Percentiles rank a stretch among this genome's conserved stretches.
phyloP scores from a whole-genome alignment of 2,797 vertebrate genomes.

The Echeneis naucrates region DNA sequence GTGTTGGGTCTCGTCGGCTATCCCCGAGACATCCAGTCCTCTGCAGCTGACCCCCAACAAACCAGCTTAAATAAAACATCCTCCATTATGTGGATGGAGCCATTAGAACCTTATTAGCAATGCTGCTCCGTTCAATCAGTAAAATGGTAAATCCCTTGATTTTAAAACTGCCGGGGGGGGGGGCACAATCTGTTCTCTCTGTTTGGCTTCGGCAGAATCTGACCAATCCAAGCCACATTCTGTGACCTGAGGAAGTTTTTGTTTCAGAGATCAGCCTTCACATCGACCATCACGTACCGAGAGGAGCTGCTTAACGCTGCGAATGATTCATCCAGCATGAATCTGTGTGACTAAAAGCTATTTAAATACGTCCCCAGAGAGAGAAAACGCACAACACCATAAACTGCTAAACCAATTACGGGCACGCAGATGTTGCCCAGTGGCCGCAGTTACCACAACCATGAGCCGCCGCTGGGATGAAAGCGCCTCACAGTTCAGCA shows the following conservation, averaged over 20 bases:
- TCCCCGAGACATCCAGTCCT: slow-evolving; percentile 7
- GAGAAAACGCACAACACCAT: slow-evolving; percentile 32
- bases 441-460: not conserved
- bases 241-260: not conserved
- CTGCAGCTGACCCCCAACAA: slow-evolving; percentile 44
- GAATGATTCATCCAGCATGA: slow-evolving; percentile 35
- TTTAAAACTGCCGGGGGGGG: slow-evolving; percentile 30
- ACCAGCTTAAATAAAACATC: slow-evolving; percentile 52
- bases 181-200: not conserved
- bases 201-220: not conserved
- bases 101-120: slow-evolving; percentile 48
- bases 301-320: slow-evolving; percentile 7
- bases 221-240: not conserved
- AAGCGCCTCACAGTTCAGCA: not conserved
- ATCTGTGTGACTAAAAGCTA: slow-evolving; percentile 39
- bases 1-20: slow-evolving; percentile 29
- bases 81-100: slow-evolving; percentile 46
- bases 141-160: slow-evolving; percentile 34
- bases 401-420: slow-evolving; percentile 49
- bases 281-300: slow-evolving; percentile 6
- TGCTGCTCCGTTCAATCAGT: slow-evolving; percentile 47
- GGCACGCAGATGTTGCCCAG: slow-evolving; percentile 44
- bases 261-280: not conserved
- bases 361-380: slow-evolving; percentile 30
- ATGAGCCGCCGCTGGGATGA: not conserved